These are phyloP conservation scores for Ictalurus punctatus DNA, from an alignment of 2,113 vertebrate species.

Conservation along the genomic window DNA sequence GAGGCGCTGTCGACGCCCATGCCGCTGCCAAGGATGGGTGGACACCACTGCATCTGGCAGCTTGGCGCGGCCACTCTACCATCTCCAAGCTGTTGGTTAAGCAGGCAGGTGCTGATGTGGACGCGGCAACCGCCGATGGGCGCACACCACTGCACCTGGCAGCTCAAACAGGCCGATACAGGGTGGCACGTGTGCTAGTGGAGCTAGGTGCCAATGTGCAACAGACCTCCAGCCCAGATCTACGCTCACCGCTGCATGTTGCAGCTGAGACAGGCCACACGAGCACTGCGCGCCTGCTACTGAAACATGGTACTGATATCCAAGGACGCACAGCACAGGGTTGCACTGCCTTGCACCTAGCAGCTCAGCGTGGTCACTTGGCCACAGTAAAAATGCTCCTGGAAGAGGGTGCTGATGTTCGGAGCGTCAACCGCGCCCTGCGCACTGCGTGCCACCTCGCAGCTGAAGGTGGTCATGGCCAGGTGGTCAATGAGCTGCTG, in stretches of 20 bases:
- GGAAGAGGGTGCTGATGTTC: constrained; percentile 77
- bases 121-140: constrained; percentile 84
- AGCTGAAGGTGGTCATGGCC: constrained; percentile 78
- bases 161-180: constrained; percentile 89
- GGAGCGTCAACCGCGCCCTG: constrained; percentile 61
- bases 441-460: constrained; percentile 83
- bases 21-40: constrained; percentile 86
- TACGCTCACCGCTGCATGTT: constrained; percentile 83
- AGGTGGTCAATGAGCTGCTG: constrained; percentile 82
- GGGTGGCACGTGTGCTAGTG: constrained; percentile 89
- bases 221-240: constrained; percentile 58
- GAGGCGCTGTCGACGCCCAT: constrained; percentile 77
- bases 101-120: constrained; percentile 79
- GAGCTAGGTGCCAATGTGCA: constrained; percentile 80
- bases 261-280: constrained; percentile 93
- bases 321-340: constrained; percentile 75
- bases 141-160: constrained; percentile 90
- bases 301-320: constrained; percentile 80
- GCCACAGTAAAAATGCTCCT: constrained; percentile 84
- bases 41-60: constrained; percentile 88
- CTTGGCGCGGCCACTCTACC: constrained; percentile 93
- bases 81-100: constrained; percentile 91
- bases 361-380: constrained; percentile 79
- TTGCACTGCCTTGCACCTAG: constrained; percentile 85
- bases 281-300: constrained; percentile 87